Conservation (phyloP, 2,797 vertebrate species). For the Diceros bicornis region DNA sequence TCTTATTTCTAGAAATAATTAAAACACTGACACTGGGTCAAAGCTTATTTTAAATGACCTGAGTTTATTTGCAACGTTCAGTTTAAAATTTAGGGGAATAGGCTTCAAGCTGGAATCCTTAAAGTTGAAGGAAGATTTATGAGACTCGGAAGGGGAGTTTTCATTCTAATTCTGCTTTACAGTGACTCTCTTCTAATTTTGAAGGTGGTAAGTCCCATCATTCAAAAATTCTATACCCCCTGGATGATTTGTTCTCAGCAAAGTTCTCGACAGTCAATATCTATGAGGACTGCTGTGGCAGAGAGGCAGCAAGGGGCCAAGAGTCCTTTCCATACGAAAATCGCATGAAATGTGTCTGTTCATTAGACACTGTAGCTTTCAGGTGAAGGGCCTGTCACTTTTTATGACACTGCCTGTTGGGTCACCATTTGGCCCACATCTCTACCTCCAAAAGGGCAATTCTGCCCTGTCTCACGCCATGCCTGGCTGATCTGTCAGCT, state of each 20-base stretch:
- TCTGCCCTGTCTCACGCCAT: fast-evolving
- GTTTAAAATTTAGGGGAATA: not conserved
- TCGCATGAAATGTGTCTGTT: not conserved
- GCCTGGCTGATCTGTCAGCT: not conserved
- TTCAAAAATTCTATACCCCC: not conserved
- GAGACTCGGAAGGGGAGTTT: not conserved
- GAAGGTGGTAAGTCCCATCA: not conserved
- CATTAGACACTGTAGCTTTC: not conserved
- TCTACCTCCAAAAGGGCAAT: not conserved
- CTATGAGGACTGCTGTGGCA: not conserved
- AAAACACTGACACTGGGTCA: not conserved
- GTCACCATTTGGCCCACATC: not conserved
- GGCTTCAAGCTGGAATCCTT: not conserved
- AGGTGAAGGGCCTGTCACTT: not conserved
- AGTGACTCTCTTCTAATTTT: not conserved
- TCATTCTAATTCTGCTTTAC: not conserved
- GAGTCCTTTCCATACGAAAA: not conserved
- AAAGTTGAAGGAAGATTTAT: not conserved
- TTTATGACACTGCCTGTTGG: not conserved
- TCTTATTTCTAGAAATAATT: not conserved
- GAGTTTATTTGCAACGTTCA: not conserved
- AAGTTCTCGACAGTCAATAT: not conserved
- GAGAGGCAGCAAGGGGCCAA: not conserved
- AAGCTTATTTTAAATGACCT: not conserved
- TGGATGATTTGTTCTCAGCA: not conserved